Evolutionary conservation across 92 coral and sea anemone genomes (phyloP).

Genomic region (Zoanthus solanderi): DNA sequence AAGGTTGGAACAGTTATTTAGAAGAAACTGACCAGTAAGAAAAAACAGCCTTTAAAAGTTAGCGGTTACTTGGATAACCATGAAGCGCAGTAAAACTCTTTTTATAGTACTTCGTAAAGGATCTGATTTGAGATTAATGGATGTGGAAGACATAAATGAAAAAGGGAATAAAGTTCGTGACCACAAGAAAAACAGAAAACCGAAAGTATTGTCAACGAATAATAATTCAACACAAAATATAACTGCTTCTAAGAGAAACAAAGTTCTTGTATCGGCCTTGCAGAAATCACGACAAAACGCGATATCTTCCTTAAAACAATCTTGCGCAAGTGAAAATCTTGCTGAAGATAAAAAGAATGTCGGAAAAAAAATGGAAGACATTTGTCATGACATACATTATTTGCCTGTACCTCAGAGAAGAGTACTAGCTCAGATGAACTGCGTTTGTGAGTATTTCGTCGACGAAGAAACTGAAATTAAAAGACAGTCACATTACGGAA

Average conservation of each 20-base stretch:
- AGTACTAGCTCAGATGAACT: slow-evolving; percentile 1
- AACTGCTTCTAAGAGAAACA: slow-evolving; percentile 7
- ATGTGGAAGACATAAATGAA: neutral
- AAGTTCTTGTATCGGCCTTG: slow-evolving; percentile 8
- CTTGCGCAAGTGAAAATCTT: neutral
- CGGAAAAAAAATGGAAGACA: neutral
- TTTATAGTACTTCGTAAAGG: slow-evolving; percentile 22
- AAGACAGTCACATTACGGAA: neutral
- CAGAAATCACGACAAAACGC: slow-evolving; percentile 8
- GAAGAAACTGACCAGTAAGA: too few relatives aligned
- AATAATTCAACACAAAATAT: slow-evolving; percentile 13
- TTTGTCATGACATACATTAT: neutral
- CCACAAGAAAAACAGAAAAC: slow-evolving; percentile 4
- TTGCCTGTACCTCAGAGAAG: neutral
- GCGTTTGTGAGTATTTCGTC: slow-evolving; percentile 19
- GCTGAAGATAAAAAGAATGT: neutral
- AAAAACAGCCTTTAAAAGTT: too few relatives aligned
- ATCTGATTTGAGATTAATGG: slow-evolving; percentile 20
- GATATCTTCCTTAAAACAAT: slow-evolving; percentile 10
- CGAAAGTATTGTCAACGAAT: neutral
- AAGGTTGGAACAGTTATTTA: too few relatives aligned
- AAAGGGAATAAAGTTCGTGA: neutral
- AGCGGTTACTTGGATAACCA: neutral
- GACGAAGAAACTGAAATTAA: neutral
- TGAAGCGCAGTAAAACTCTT: slow-evolving; percentile 25